Evolutionary conservation across 2,797 vertebrate species (phyloP).

Genomic region (Potorous gilbertii): DNA sequence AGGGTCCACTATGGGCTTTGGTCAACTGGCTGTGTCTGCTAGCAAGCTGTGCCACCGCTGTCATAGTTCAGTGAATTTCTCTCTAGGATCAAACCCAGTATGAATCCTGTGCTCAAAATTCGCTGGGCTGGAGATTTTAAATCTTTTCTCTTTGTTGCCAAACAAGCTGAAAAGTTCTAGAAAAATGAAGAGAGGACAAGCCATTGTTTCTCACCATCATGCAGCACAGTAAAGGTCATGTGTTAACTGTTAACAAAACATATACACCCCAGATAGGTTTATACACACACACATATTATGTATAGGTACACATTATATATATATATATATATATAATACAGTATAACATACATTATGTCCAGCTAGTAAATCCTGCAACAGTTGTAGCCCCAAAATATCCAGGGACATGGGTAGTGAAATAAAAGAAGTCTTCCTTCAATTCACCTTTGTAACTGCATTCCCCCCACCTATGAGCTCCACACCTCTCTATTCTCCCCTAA

Average conservation of each 20-base stretch:
- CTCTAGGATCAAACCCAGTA: conserved; percentile 96
- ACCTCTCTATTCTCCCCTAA: no score
- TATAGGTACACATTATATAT: no score
- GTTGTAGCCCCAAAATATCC: background rate
- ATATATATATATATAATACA: background rate
- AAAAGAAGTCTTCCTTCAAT: background rate
- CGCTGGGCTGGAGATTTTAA: conserved; percentile 98
- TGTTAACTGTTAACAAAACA: background rate
- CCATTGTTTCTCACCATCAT: background rate
- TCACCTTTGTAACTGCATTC: background rate
- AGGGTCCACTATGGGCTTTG: conserved; percentile 98
- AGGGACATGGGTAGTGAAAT: background rate
- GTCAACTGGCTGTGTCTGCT: conserved; percentile 96
- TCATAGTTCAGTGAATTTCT: conserved; percentile 96
- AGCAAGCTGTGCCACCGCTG: conserved; percentile 99
- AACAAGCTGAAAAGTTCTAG: conserved; percentile 97
- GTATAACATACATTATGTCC: background rate
- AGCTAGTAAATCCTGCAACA: background rate
- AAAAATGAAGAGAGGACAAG: conserved; percentile 60
- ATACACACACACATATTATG: no score
- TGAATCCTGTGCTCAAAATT: conserved; percentile 99
- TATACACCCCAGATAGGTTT: background rate
- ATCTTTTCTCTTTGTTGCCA: conserved; percentile 98
- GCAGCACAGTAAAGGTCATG: background rate
- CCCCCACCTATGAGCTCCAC: no score